Evolutionary conservation across 2,797 vertebrate genomes (phyloP), one percentile per base, ranked within the genome.

Genomic region (Acanthurus lineatus): DNA sequence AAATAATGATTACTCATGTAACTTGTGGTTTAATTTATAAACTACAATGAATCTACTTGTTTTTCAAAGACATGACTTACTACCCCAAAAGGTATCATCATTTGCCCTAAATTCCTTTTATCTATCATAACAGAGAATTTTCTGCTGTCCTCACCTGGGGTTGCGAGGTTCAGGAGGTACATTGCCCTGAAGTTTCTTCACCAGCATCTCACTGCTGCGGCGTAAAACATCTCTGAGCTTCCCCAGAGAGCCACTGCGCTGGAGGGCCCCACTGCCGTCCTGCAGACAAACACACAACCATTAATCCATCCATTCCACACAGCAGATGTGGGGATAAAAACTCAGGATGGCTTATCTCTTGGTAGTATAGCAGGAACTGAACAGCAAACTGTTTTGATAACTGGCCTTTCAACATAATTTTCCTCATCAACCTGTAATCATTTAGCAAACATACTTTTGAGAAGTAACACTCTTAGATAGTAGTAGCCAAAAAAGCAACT

Each of bases 161-260:
- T 77, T 97, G 89, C 96, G 96, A 28, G 96, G 95, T 49, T 98
- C 94, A 52, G 96, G 93, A 0, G 97, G 96, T 9, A 92, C 96
- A 0, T 95, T 97, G 62, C 97, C 97, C 90, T 99, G 98, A 58
- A 99, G 96, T 60, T 97, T 99, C 95, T 97, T 98, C 90, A 99
- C 98, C 89, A 99, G 88, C 91, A 98, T 90, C 89, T 99, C 98
- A 1, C 98, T 99, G 96, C 98, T 99, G 81, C 97, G 95, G 4
- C 97, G 96, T 22, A 99, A 84, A 38, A 98, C 97, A 15, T 99
- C 98, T 42, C 97, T 92, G 77, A 99, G 95, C 85, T 96, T 99
- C 53, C 97, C 97, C 74, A 99, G 92, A 61, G 98, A 99, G 71
- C 97, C 96, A 15, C 96, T 97, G 79, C 97, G 97, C 83, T 96